A percentile compares a stretch with the other conserved stretches of the same genome.
Conservation (phyloP, 53 echinoderm and acorn worm genomes). For the Paracentrotus lividus region DNA sequence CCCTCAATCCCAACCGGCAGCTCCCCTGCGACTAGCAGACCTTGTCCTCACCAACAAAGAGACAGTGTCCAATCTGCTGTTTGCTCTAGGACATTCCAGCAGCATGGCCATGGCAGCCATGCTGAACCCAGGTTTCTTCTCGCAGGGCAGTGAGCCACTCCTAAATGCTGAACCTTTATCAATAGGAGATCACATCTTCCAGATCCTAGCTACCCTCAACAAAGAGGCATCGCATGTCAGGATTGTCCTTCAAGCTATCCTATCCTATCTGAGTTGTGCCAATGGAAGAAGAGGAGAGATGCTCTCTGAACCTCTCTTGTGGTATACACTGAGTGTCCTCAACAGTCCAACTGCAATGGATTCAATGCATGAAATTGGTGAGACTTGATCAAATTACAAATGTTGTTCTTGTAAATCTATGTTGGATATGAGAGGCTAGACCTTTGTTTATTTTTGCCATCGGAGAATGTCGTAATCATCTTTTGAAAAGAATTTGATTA, state of each 20-base stretch:
- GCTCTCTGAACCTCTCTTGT: constrained; percentile 92
- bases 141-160: constrained; percentile 68
- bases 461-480: too few species aligned
- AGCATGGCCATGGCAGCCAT: constrained; percentile 94
- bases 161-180: constrained; percentile 87
- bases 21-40: constrained; percentile 84
- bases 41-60: constrained; percentile 88
- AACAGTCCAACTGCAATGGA: constrained; percentile 80
- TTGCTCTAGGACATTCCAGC: constrained; percentile 87
- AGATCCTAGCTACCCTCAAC: constrained; percentile 87
- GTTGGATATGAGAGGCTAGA: background rate
- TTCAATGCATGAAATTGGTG: constrained; percentile 96
- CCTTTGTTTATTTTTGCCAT: too few species aligned
- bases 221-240: constrained; percentile 86
- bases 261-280: constrained; percentile 79
- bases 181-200: constrained; percentile 92
- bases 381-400: background rate
- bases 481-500: too few species aligned
- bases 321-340: constrained; percentile 90
- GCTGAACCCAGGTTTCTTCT: constrained; percentile 72
- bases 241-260: constrained; percentile 83
- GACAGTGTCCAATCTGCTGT: constrained; percentile 86
- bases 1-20: constrained; percentile 52
- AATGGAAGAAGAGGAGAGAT: constrained; percentile 63
- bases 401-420: background rate